Conservation (phyloP, 2,797 vertebrate genomes). For the Platalea minor region DNA sequence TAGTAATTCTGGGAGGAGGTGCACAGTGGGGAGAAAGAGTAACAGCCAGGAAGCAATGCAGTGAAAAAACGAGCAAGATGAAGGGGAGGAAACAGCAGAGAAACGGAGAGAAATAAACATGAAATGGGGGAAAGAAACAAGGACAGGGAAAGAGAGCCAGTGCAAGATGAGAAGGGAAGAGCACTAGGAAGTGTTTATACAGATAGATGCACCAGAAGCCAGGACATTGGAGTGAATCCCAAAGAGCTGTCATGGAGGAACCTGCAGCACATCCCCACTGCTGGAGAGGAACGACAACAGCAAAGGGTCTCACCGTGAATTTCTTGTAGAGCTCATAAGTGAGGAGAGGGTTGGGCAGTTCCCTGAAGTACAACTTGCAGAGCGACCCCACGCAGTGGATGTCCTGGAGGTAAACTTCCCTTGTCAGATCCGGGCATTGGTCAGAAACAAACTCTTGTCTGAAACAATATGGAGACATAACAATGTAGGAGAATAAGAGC, state of each 20-base stretch:
- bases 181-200: background rate
- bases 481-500: background rate
- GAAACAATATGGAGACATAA: conserved; percentile 68
- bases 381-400: conserved; percentile 98
- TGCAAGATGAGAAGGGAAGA: background rate
- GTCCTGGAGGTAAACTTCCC: conserved; percentile 98
- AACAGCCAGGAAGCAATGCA: background rate
- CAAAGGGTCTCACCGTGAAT: conserved; percentile 78
- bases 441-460: conserved; percentile 98
- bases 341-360: conserved; percentile 96
- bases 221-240: background rate
- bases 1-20: background rate
- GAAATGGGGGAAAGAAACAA: background rate
- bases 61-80: background rate
- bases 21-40: background rate
- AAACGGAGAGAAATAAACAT: conserved; percentile 7
- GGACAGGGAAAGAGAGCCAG: background rate
- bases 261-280: background rate
- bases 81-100: background rate
- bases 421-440: conserved; percentile 93
- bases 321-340: conserved; percentile 90
- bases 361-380: conserved; percentile 98
- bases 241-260: background rate
- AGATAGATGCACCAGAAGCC: background rate
- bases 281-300: background rate